These are phyloP conservation scores for Lathamus discolor DNA, from an alignment of 2,113 vertebrate genomes.

Conservation along the genomic window DNA sequence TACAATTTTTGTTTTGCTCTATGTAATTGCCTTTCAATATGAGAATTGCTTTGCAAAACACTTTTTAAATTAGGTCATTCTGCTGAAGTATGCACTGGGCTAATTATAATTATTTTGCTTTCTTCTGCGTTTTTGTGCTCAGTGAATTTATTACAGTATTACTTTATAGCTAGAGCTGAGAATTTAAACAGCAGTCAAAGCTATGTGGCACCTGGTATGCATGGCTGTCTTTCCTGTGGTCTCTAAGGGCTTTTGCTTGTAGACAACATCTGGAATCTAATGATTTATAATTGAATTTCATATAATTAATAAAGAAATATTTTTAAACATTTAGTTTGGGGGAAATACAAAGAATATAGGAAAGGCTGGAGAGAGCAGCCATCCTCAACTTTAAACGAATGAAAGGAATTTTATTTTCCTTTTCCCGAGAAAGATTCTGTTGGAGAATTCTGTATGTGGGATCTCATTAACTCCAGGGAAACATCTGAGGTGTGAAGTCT, in stretches of 20 bases:
- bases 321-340: background rate
- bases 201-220: background rate
- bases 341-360: background rate
- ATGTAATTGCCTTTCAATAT: background rate
- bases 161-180: background rate
- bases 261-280: background rate
- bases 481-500: background rate
- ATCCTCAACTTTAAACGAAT: background rate
- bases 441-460: background rate
- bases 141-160: background rate
- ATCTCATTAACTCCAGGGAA: background rate
- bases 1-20: background rate
- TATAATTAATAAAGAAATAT: background rate
- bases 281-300: background rate
- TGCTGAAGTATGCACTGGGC: background rate
- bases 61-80: slow-evolving; percentile 17
- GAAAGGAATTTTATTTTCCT: background rate
- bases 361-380: background rate
- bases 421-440: background rate
- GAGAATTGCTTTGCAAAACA: slow-evolving; percentile 16
- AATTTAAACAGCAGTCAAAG: background rate
- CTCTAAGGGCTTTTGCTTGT: background rate
- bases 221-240: background rate
- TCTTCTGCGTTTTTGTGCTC: slow-evolving; percentile 7
- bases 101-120: slow-evolving; percentile 36